Evolutionary conservation across 2,113 vertebrate genomes (phyloP).

Genomic region (Mesitornis unicolor): DNA sequence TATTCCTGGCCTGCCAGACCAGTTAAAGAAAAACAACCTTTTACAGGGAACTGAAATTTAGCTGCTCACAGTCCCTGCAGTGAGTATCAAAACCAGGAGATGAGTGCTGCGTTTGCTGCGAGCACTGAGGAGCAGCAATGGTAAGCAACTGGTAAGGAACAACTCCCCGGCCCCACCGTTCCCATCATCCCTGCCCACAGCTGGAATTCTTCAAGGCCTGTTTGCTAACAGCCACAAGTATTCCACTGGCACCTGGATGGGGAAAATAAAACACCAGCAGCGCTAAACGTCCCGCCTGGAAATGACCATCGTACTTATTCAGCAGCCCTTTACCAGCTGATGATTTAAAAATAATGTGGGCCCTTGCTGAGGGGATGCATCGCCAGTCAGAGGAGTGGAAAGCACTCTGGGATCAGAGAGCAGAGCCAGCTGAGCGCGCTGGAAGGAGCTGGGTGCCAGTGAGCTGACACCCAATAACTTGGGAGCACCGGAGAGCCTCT

Average conservation of each 20-base stretch:
- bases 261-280: background rate
- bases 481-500: background rate
- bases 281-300: background rate
- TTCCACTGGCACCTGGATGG: background rate
- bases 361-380: background rate
- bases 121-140: background rate
- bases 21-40: background rate
- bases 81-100: background rate
- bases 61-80: background rate
- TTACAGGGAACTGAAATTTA: background rate
- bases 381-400: background rate
- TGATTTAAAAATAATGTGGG: background rate
- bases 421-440: fast-evolving
- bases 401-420: background rate
- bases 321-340: background rate
- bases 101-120: background rate
- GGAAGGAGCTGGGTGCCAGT: background rate
- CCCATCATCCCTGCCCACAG: background rate
- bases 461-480: background rate
- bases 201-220: background rate
- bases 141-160: background rate
- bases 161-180: too few species aligned
- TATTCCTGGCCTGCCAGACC: background rate
- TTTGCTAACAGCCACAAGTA: background rate
- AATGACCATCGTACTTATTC: background rate